Base-by-base conservation (phyloP, 2,113 vertebrate species). In the Oostethus manadensis region DNA sequence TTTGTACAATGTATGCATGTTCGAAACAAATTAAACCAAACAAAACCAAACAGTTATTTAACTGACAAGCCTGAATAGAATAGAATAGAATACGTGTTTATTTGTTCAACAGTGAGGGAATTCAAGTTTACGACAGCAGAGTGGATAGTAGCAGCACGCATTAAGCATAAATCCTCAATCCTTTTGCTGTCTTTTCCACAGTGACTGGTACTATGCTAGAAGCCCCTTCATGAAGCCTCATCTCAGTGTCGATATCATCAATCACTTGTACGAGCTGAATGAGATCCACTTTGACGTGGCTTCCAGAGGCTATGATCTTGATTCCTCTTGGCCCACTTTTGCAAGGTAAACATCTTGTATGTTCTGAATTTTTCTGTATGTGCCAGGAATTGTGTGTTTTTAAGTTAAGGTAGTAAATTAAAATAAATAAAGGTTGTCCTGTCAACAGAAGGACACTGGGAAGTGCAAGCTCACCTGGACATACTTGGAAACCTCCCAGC, bases 201-300 rank as follows among this genome's bases (percentile, higher is more conserved):
- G 96, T 77, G 96, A 97, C 79, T 99, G 96, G 96, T 99, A 94
- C 84, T 96, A 94, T 62, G 89, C 90, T 62, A 90, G 94, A 77
- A 99, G 94, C 80, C 96, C 96, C 21, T 93, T 99, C 69, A 84
- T 97, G 82, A 96, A 94, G 78, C 80, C 92, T 9, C 91, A 92
- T 73, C 88, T 94, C 56, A 93, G 89, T 68, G 92, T 88, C 47
- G 94, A 97, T 77, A 95, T 99, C 51, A 90, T 96, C 68, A 93
- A 78, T 73, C 92, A 93, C 6, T 90, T 99, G 21, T 99, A 99
- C 10, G 96, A 99, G 79, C 92, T 99, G 66, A 98, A 94, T 5
- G 94, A 99, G 0, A 86, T 99, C 45, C 92, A 95, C 68, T 98
- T 98, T 69, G 89, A 91, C 42, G 82, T 91, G 73, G 93, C 93